These are phyloP conservation scores for Turnix velox DNA, from an alignment of 2,113 vertebrate genomes.

Conservation along the genomic window DNA sequence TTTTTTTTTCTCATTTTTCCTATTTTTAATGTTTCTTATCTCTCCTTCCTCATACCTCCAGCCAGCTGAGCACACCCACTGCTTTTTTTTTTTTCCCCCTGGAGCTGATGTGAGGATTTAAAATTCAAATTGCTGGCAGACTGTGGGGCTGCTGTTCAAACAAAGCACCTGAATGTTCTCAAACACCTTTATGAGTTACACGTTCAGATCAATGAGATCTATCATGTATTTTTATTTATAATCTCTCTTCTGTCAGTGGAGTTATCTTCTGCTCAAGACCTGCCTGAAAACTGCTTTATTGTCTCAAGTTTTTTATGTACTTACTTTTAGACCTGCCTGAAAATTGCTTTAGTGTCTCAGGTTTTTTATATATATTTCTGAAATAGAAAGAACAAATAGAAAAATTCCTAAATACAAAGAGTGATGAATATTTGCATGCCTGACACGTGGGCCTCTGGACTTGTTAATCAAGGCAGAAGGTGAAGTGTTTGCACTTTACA, in stretches of 20 bases:
- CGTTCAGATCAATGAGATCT: constrained; percentile 38
- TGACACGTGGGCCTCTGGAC: not conserved
- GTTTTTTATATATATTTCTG: not conserved
- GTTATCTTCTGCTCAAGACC: not conserved
- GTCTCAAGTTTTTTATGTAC: constrained; percentile 19
- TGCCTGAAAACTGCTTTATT: not conserved
- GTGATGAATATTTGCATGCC: not conserved
- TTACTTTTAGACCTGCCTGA: not conserved
- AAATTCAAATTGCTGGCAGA: constrained; percentile 53
- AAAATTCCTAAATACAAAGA: too few species aligned
- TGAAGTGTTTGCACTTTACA: not conserved
- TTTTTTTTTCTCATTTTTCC: constrained; percentile 10
- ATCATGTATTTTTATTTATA: constrained; percentile 21
- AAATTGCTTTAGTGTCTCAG: constrained; percentile 12
- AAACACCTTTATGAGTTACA: constrained; percentile 33
- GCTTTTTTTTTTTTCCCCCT: constrained; percentile 26
- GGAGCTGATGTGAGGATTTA: constrained; percentile 44
- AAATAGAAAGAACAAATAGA: constrained; percentile 15
- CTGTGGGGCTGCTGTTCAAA: constrained; percentile 51
- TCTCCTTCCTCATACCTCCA: constrained; percentile 45
- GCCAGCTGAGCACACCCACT: not conserved
- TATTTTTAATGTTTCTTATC: constrained; percentile 45
- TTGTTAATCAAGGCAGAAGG: constrained; percentile 4
- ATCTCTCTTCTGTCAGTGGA: not conserved
- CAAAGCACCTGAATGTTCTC: constrained; percentile 25